A percentile compares a stretch with the other conserved stretches of the same genome.
Conservation (phyloP, 2,797 vertebrate genomes). For the Triplophysa bombifrons region DNA sequence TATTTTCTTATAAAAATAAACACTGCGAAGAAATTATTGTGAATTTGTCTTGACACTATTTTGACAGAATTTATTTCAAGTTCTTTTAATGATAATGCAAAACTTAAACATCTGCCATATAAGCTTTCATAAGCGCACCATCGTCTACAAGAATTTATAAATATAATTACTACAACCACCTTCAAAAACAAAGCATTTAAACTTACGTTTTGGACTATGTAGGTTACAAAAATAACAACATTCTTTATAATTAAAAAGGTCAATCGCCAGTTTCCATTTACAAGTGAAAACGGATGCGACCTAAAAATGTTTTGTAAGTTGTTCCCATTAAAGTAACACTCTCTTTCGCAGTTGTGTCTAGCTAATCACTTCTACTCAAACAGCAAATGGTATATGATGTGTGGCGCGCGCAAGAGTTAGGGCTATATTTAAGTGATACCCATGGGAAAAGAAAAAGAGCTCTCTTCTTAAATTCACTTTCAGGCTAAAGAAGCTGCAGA, state of each 20-base stretch:
- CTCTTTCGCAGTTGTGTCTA: conserved; percentile 92
- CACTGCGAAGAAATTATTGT: too few relatives aligned
- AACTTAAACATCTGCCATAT: neutral
- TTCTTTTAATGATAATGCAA: neutral
- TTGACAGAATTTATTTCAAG: neutral
- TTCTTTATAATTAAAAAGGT: conserved; percentile 21
- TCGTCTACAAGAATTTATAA: neutral
- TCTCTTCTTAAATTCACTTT: conserved; percentile 81
- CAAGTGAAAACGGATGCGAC: conserved; percentile 69
- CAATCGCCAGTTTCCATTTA: conserved; percentile 60
- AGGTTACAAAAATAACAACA: conserved; percentile 15
- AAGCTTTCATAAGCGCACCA: too few relatives aligned
- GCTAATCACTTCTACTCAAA: conserved; percentile 94
- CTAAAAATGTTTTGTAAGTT: conserved; percentile 73
- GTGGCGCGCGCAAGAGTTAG: conserved; percentile 70
- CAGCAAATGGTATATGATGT: conserved; percentile 87
- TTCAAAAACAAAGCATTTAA: neutral
- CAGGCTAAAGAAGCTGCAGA: conserved; percentile 88
- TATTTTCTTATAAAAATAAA: neutral
- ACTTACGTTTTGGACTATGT: neutral
- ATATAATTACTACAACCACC: neutral
- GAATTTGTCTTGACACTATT: neutral
- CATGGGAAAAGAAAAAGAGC: conserved; percentile 91
- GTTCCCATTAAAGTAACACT: conserved; percentile 82
- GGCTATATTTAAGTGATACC: conserved; percentile 94